Percentiles rank a stretch among this genome's conserved stretches.
phyloP scores from a whole-genome alignment of 2,797 vertebrate species.

The Anguilla marmorata region DNA sequence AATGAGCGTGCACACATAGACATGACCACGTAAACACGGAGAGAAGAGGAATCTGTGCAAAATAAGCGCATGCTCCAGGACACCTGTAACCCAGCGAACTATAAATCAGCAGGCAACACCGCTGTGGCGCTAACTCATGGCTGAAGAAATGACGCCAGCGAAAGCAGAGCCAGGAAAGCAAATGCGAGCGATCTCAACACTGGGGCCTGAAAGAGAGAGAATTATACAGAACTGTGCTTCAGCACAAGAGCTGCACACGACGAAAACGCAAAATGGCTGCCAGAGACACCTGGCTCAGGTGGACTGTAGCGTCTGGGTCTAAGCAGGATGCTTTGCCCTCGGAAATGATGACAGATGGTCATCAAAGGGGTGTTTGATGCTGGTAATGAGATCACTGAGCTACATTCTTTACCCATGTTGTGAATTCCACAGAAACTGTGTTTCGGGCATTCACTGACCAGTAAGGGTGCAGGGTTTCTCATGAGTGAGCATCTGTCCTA shows the following conservation, averaged over 20 bases:
- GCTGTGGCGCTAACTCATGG: neutral
- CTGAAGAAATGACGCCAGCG: neutral
- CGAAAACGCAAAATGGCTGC: neutral
- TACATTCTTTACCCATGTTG: neutral
- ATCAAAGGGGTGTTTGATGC: neutral
- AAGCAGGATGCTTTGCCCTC: neutral
- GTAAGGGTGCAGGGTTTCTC: neutral
- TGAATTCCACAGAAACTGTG: neutral
- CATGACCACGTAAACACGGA: neutral
- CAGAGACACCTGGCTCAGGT: neutral
- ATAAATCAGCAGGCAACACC: neutral
- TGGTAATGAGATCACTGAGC: neutral
- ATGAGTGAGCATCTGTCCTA: neutral
- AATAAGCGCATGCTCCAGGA: neutral
- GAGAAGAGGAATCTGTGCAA: neutral
- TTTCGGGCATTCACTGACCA: neutral
- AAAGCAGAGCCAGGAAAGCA: neutral
- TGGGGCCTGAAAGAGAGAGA: neutral
- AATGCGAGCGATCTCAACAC: neutral
- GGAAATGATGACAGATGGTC: neutral
- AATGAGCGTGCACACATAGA: neutral
- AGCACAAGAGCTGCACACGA: neutral
- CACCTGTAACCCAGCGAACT: neutral
- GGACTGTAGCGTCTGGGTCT: neutral
- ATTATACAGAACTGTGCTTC: neutral